These are phyloP conservation scores for Eciton burchellii DNA, from an alignment of 1,140 invertebrate species.

Conservation along the genomic window DNA sequence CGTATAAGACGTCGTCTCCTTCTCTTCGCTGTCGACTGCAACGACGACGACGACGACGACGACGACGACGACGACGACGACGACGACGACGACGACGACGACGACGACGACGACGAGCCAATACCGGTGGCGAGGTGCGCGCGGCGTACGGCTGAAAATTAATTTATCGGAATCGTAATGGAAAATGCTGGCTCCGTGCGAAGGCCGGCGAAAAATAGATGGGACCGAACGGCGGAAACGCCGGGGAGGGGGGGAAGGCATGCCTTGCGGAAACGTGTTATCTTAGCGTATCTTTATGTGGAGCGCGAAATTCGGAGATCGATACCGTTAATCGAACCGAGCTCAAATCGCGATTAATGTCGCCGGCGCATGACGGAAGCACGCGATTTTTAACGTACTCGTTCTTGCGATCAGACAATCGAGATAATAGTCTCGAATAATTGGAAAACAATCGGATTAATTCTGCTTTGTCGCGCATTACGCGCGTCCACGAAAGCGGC, in stretches of 20 bases:
- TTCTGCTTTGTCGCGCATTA: slow-evolving; percentile 38
- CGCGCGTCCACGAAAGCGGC: slow-evolving; percentile 38
- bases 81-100: slow-evolving; percentile 38
- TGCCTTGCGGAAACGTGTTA: slow-evolving; percentile 63
- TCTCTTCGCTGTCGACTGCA: slow-evolving; percentile 51
- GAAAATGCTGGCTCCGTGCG: slow-evolving; percentile 73
- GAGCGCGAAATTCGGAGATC: slow-evolving; percentile 19
- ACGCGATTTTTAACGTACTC: slow-evolving; percentile 20
- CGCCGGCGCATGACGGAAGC: neutral
- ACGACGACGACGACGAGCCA: slow-evolving; percentile 45
- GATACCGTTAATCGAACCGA: neutral
- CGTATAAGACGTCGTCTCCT: slow-evolving; percentile 70
- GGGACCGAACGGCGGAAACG: slow-evolving; percentile 32
- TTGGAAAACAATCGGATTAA: slow-evolving; percentile 44
- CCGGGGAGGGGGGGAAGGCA: slow-evolving; percentile 19
- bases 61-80: slow-evolving; percentile 37
- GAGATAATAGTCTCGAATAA: slow-evolving; percentile 38
- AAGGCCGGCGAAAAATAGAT: slow-evolving; percentile 68
- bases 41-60: slow-evolving; percentile 37
- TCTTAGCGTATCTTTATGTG: slow-evolving; percentile 21
- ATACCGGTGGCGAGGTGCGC: slow-evolving; percentile 59
- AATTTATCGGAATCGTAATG: slow-evolving; percentile 79
- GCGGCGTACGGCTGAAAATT: slow-evolving; percentile 74
- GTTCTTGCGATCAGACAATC: neutral
- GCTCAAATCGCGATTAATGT: slow-evolving; percentile 29